phyloP scores from a whole-genome alignment of 2,888 invertebrate species.

The Rhagophthalmus giganteus region DNA sequence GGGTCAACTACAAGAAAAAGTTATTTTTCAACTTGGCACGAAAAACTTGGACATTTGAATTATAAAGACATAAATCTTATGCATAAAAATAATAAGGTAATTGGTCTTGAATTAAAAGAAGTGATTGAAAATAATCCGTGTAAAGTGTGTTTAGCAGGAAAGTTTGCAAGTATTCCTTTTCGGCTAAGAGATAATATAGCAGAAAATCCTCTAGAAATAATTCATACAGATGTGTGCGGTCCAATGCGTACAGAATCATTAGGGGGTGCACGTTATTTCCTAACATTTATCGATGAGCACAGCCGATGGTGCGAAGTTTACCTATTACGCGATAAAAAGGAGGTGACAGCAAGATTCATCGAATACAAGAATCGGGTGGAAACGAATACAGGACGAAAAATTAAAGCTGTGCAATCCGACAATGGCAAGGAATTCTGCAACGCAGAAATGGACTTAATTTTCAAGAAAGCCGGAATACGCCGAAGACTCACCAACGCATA shows the following conservation, averaged over 20 bases:
- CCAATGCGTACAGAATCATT: slow-evolving; percentile 29
- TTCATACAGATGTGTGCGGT: slow-evolving; percentile 35
- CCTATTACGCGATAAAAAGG: slow-evolving; percentile 16
- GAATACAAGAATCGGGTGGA: slow-evolving; percentile 30
- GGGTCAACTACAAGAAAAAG: no score
- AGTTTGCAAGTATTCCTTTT: no score
- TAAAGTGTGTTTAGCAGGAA: no score
- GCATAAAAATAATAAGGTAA: no score
- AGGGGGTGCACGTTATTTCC: slow-evolving; percentile 25
- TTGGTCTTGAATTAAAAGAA: no score
- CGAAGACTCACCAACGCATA: slow-evolving; percentile 8
- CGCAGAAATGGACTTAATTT: slow-evolving; percentile 14
- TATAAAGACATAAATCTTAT: no score
- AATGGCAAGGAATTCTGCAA: slow-evolving; percentile 29
- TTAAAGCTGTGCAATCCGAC: slow-evolving; percentile 31
- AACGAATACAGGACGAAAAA: slow-evolving; percentile 14
- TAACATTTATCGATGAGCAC: slow-evolving; percentile 36
- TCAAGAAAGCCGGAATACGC: slow-evolving; percentile 23
- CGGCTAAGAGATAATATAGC: no score
- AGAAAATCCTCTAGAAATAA: no score
- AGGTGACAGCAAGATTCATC: slow-evolving; percentile 14
- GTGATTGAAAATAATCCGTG: no score
- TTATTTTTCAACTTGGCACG: no score
- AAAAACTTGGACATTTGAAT: no score
- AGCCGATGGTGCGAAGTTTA: slow-evolving; percentile 14